Percentiles rank a stretch among this genome's conserved stretches.
These are phyloP conservation scores for Dendropsophus ebraccatus DNA, from an alignment of 2,113 vertebrate genomes.

Conservation along the genomic window DNA sequence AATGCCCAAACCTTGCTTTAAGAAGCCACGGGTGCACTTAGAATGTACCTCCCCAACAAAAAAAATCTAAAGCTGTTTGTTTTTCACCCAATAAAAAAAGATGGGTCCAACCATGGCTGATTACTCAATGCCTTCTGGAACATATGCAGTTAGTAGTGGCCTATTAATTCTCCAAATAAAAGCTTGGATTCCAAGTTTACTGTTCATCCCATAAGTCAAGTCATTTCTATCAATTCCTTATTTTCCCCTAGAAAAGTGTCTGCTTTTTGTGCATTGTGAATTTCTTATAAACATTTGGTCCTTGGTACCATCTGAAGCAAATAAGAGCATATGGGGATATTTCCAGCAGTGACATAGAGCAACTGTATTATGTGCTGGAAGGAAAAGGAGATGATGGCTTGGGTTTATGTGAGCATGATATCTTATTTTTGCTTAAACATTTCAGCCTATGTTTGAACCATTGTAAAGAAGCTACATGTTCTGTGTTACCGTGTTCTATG, in stretches of 20 bases:
- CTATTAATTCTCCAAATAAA: neutral
- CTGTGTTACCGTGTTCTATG: too few relatives aligned
- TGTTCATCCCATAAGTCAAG: neutral
- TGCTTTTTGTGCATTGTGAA: slow-evolving; percentile 21
- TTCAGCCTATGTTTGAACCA: neutral
- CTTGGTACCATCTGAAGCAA: slow-evolving; percentile 25
- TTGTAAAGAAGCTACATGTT: neutral
- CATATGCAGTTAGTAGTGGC: neutral
- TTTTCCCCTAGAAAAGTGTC: neutral
- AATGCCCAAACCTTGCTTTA: too few relatives aligned
- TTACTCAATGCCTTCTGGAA: neutral
- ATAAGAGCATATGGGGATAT: slow-evolving; percentile 32
- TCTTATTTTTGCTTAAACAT: neutral
- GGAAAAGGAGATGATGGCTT: neutral
- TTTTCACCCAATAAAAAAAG: neutral
- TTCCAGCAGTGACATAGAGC: slow-evolving; percentile 13
- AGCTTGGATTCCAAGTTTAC: neutral
- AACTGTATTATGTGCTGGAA: slow-evolving; percentile 13
- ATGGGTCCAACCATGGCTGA: neutral
- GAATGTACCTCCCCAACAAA: too few relatives aligned
- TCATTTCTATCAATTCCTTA: neutral
- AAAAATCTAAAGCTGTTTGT: too few relatives aligned
- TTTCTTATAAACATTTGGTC: slow-evolving; percentile 9
- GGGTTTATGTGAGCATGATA: too few relatives aligned
- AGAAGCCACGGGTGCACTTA: too few relatives aligned